Conservation (phyloP, 1,140 invertebrate species). For the Drepana arcuata region DNA sequence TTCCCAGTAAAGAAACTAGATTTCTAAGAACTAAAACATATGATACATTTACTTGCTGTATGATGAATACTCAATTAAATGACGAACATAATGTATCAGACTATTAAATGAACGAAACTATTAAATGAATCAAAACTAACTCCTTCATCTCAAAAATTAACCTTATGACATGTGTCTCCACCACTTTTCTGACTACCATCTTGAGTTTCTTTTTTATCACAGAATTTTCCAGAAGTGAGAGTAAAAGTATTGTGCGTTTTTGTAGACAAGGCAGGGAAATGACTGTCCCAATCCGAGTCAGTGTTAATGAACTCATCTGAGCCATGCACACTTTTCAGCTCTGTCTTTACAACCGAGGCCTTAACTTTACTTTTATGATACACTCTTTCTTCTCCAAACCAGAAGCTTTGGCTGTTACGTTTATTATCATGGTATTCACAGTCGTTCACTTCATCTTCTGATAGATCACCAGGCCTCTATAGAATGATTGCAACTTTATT, state of each 20-base stretch:
- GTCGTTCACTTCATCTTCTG: slow-evolving; percentile 51
- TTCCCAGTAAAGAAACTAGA: neutral
- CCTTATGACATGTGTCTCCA: slow-evolving; percentile 52
- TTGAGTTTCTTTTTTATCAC: slow-evolving; percentile 34
- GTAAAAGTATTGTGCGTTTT: slow-evolving; percentile 61
- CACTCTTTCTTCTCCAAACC: slow-evolving; percentile 50
- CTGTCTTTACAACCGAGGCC: slow-evolving; percentile 13
- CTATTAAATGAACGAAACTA: too few relatives aligned
- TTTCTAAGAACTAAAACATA: neutral
- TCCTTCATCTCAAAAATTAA: too few relatives aligned
- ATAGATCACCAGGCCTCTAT: slow-evolving; percentile 43
- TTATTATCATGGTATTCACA: slow-evolving; percentile 31
- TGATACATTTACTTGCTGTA: neutral
- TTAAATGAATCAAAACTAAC: too few relatives aligned
- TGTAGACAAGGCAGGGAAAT: slow-evolving; percentile 51
- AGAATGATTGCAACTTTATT: slow-evolving; percentile 1
- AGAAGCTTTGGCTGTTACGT: slow-evolving; percentile 31
- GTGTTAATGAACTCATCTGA: slow-evolving; percentile 53
- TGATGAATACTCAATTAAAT: neutral
- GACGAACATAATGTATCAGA: neutral
- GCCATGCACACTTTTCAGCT: slow-evolving; percentile 29
- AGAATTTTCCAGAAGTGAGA: slow-evolving; percentile 38
- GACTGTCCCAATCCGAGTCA: slow-evolving; percentile 55
- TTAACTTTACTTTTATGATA: slow-evolving; percentile 50
- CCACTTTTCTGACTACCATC: slow-evolving; percentile 47